Evolutionary conservation across 2,888 invertebrate genomes (phyloP).

Genomic region (Glaucopsyche alexis): DNA sequence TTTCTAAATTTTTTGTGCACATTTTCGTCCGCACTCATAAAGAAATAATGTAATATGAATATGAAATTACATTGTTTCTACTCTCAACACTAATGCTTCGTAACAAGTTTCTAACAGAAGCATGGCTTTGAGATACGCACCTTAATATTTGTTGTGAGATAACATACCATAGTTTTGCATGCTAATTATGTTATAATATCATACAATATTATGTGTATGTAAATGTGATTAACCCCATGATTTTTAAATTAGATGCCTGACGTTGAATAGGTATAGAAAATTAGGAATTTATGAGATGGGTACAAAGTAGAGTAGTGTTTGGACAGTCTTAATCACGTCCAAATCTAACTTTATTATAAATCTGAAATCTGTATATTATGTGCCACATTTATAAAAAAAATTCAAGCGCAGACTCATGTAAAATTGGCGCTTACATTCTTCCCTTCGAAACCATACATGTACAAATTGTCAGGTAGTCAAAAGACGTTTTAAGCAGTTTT

Average conservation of each 20-base stretch:
- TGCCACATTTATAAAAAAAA: no score
- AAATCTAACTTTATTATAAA: no score
- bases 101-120: constrained; percentile 56
- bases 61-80: constrained; percentile 47
- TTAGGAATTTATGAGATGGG: no score
- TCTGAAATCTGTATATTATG: no score
- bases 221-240: not conserved
- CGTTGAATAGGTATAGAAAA: not conserved
- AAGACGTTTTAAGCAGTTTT: no score
- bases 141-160: constrained; percentile 80
- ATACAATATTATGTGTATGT: constrained; percentile 19
- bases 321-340: no score
- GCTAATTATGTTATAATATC: constrained; percentile 34
- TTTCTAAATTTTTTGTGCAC: constrained; percentile 65
- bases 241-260: not conserved
- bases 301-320: no score
- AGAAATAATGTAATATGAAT: constrained; percentile 51
- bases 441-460: no score
- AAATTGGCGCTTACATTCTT: no score
- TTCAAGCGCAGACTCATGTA: no score
- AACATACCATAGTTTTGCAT: constrained; percentile 50
- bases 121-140: constrained; percentile 57
- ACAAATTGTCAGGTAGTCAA: no score
- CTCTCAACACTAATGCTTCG: constrained; percentile 59
- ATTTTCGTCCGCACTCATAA: constrained; percentile 67